Percentiles rank a stretch among this genome's conserved stretches.
Conservation (phyloP, 2,797 vertebrate species). For the Megalops cyprinoides region DNA sequence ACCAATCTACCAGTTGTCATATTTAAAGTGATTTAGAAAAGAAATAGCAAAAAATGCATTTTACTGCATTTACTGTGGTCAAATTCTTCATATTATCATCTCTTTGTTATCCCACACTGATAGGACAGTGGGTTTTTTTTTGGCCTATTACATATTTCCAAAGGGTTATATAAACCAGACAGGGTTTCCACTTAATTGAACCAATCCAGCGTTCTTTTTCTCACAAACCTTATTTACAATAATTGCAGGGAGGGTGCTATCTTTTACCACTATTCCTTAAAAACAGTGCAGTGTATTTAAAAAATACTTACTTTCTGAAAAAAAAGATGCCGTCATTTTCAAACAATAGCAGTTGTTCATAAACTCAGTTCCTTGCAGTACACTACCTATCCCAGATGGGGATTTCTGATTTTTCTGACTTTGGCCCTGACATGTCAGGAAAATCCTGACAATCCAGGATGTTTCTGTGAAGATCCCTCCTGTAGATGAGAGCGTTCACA, state of each 20-base stretch:
- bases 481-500: background rate
- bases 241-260: background rate
- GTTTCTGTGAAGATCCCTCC: background rate
- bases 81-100: background rate
- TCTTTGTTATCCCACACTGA: background rate
- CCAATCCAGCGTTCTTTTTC: background rate
- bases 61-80: background rate
- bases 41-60: background rate
- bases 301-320: background rate
- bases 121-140: background rate
- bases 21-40: background rate
- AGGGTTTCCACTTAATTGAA: background rate
- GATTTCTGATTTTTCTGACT: background rate
- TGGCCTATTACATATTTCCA: background rate
- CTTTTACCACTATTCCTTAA: background rate
- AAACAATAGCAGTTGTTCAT: background rate
- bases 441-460: background rate
- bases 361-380: background rate
- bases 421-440: conserved; percentile 2
- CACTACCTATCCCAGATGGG: background rate
- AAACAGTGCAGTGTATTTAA: background rate
- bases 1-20: conserved; percentile 1
- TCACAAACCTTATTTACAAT: background rate
- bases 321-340: background rate
- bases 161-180: background rate